Evolutionary conservation across 2,797 vertebrate species (phyloP).

Genomic region (Thalassophryne amazonica): DNA sequence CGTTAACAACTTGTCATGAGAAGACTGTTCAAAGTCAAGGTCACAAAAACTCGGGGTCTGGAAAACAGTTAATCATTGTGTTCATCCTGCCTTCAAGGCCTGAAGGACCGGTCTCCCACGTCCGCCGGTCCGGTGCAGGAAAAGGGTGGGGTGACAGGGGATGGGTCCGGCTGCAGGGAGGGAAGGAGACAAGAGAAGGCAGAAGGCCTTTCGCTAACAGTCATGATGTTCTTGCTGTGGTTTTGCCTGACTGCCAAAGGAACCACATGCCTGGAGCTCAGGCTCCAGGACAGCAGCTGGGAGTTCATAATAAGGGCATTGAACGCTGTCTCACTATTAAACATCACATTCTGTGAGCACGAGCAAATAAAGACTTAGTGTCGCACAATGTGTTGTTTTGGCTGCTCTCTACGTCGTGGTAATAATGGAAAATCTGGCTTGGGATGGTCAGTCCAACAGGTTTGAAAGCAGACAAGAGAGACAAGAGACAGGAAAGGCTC

Average conservation of each 20-base stretch:
- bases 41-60: conserved; percentile 63
- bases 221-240: not conserved
- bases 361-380: not conserved
- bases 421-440: too few species aligned
- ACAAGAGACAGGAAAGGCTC: too few species aligned
- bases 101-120: conserved; percentile 59
- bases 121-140: conserved; percentile 38
- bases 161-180: conserved; percentile 18
- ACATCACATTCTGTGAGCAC: conserved; percentile 3
- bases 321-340: conserved; percentile 22
- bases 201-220: conserved; percentile 8
- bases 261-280: conserved; percentile 13
- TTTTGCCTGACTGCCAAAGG: conserved; percentile 14
- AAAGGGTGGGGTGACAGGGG: conserved; percentile 39
- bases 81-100: conserved; percentile 60
- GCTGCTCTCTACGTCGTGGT: too few species aligned
- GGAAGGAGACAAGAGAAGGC: not conserved
- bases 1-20: conserved; percentile 64
- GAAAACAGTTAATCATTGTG: conserved; percentile 69
- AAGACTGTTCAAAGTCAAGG: conserved; percentile 74
- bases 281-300: conserved; percentile 25
- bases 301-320: conserved; percentile 32
- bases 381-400: too few species aligned
- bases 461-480: too few species aligned
- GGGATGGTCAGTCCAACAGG: too few species aligned